Conservation (phyloP, 2,113 vertebrate genomes). For the Australoheros scitulus region DNA sequence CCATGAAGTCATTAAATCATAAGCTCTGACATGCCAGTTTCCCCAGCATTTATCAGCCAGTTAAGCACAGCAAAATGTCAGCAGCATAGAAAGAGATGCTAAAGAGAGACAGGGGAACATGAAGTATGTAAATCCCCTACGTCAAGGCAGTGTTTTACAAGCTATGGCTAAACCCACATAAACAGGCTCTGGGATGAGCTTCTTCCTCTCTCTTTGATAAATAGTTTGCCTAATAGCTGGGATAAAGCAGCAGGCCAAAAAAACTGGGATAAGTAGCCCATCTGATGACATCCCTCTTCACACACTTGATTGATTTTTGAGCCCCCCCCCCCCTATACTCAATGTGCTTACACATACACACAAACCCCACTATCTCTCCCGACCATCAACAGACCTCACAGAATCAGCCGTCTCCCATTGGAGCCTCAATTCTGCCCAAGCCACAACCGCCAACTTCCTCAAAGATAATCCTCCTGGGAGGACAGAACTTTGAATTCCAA, state of each 20-base stretch:
- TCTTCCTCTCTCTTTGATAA: conserved; percentile 47
- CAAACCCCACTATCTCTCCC: conserved; percentile 35
- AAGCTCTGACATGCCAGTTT: conserved; percentile 26
- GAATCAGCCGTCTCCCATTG: conserved; percentile 35
- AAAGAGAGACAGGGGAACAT: conserved; percentile 50
- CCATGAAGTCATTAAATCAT: conserved; percentile 37
- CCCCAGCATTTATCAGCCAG: conserved; percentile 11
- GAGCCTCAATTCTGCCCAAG: conserved; percentile 42
- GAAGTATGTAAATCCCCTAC: conserved; percentile 21
- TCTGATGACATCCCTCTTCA: conserved; percentile 57
- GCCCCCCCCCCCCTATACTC: conserved; percentile 3
- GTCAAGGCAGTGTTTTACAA: conserved; percentile 62
- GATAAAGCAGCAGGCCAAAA: conserved; percentile 35
- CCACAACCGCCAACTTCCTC: conserved; percentile 71
- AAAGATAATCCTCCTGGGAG: conserved; percentile 50
- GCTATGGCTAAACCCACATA: conserved; percentile 54
- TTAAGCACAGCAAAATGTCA: conserved; percentile 23
- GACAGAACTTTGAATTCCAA: conserved; percentile 66
- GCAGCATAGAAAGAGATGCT: conserved; percentile 23
- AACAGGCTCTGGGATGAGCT: conserved; percentile 48
- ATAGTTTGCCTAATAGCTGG: conserved; percentile 44
- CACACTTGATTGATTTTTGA: conserved; percentile 54
- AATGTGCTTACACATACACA: conserved; percentile 19
- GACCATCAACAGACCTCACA: conserved; percentile 63
- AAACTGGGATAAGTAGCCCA: conserved; percentile 42